A percentile compares a stretch with the other conserved stretches of the same genome.
These are phyloP conservation scores for Megaleporinus macrocephalus DNA, from an alignment of 2,113 vertebrate species.

Conservation along the genomic window DNA sequence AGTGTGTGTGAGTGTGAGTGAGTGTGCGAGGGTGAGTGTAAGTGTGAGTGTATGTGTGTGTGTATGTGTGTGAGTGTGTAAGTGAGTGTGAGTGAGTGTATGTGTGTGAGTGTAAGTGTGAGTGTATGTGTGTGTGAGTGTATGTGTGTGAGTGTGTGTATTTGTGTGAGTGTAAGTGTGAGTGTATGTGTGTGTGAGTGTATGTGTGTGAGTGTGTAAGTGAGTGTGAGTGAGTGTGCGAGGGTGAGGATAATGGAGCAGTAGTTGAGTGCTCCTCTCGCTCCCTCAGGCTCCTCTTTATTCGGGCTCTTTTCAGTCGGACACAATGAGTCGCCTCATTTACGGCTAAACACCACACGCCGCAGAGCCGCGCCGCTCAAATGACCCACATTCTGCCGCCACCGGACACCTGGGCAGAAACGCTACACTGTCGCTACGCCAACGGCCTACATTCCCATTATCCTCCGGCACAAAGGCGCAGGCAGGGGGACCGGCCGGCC, in stretches of 20 bases:
- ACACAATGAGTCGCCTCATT: conserved; percentile 56
- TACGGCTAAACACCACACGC: conserved; percentile 52
- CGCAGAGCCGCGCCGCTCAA: conserved; percentile 50
- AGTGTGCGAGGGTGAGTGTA: too few relatives aligned
- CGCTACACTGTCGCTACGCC: conserved; percentile 44
- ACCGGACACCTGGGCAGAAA: conserved; percentile 50
- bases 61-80: too few relatives aligned
- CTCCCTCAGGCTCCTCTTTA: conserved; percentile 54
- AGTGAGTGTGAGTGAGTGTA: too few relatives aligned
- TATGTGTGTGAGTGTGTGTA: too few relatives aligned
- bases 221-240: background rate
- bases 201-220: too few relatives aligned
- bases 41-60: too few relatives aligned
- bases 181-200: too few relatives aligned
- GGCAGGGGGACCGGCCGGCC: background rate
- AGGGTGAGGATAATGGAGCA: background rate
- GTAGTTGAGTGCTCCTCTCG: conserved; percentile 28
- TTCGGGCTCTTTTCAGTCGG: conserved; percentile 52
- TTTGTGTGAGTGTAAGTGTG: background rate
- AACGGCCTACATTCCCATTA: conserved; percentile 57
- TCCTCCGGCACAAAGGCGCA: conserved; percentile 42
- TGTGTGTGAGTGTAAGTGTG: too few relatives aligned
- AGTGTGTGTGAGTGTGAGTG: too few relatives aligned
- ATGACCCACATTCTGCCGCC: conserved; percentile 53
- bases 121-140: background rate